A percentile compares a stretch with the other conserved stretches of the same genome.
Conservation (phyloP, 2,888 invertebrate species). For the Lycocerus yunnanus region DNA sequence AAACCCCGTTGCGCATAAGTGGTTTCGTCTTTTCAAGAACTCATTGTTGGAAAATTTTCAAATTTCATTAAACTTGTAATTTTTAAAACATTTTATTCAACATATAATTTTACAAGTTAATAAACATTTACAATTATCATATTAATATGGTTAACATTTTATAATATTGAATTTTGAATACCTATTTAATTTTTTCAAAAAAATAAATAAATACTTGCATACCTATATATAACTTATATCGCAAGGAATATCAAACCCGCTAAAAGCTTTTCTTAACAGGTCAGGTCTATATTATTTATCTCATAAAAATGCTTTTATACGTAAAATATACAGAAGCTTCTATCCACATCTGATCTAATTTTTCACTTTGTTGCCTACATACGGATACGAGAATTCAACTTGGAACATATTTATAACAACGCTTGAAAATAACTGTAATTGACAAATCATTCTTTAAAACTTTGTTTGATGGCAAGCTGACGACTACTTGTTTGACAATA, state of each 20-base stretch:
- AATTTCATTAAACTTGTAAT: too few species aligned
- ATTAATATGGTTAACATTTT: too few species aligned
- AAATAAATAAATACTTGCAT: not conserved
- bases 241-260: slow-evolving; percentile 1
- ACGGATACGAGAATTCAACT: slow-evolving; percentile 12
- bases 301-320: slow-evolving; percentile 46
- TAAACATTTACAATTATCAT: too few species aligned
- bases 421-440: not conserved
- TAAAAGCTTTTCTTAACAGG: slow-evolving; percentile 49
- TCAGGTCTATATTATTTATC: slow-evolving; percentile 47
- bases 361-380: slow-evolving; percentile 40
- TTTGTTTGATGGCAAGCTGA: not conserved
- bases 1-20: too few species aligned
- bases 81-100: too few species aligned
- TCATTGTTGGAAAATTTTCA: too few species aligned
- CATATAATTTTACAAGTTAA: too few species aligned
- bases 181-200: not conserved
- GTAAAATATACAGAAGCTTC: slow-evolving; percentile 44
- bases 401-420: not conserved
- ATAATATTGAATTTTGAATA: too few species aligned
- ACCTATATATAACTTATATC: not conserved
- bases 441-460: not conserved
- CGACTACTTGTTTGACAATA: not conserved
- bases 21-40: too few species aligned
- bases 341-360: slow-evolving; percentile 43